Evolutionary conservation across 2,113 vertebrate species (phyloP).

Genomic region (Accipiter virgatus): DNA sequence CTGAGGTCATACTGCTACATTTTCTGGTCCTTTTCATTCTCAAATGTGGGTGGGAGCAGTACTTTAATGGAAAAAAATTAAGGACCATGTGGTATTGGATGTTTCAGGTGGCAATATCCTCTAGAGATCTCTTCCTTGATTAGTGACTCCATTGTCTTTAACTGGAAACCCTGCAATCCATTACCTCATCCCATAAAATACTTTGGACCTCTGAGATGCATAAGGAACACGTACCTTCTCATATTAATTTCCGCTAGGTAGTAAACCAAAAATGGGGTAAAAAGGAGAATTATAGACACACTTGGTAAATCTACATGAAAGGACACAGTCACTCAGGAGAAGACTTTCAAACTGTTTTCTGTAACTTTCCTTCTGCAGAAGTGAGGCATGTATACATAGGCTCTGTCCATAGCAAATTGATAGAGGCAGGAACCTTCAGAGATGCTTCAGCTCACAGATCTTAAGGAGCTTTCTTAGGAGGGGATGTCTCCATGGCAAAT

Average conservation of each 20-base stretch:
- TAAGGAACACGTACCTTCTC: accelerated
- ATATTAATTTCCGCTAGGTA: not conserved
- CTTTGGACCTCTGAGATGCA: not conserved
- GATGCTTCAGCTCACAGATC: not conserved
- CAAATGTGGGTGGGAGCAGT: not conserved
- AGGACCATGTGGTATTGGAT: not conserved
- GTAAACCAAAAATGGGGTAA: not conserved
- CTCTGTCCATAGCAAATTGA: not conserved
- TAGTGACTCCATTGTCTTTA: not conserved
- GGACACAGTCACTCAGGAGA: not conserved
- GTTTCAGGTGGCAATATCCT: not conserved
- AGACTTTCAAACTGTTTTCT: not conserved
- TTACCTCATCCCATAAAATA: not conserved
- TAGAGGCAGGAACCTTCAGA: not conserved
- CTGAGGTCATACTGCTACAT: not conserved
- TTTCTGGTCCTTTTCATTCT: not conserved
- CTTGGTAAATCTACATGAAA: not conserved
- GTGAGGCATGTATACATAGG: accelerated
- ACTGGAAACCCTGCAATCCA: not conserved
- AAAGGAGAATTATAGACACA: not conserved
- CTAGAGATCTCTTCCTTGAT: not conserved
- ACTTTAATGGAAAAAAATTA: not conserved
- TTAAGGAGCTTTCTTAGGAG: not conserved
- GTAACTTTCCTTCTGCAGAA: not conserved
- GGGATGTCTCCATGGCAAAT: not conserved